phyloP scores from a whole-genome alignment of 2,113 vertebrate species.

The Dermatemys mawii region DNA sequence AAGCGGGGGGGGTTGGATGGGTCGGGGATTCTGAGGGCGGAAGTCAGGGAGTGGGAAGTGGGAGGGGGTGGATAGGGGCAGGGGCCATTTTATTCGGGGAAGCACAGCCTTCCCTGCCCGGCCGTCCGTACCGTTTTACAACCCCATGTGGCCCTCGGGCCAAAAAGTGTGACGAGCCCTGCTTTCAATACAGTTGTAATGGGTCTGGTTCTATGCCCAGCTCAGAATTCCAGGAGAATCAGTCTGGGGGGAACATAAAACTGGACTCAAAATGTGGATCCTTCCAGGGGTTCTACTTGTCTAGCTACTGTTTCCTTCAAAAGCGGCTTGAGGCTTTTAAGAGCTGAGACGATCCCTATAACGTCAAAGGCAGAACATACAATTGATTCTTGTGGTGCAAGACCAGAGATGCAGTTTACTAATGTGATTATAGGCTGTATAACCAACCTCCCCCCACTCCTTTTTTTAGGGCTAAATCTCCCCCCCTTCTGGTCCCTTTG shows the following conservation, averaged over 20 bases:
- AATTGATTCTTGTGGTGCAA: background rate
- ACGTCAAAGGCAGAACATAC: background rate
- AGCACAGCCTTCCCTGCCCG: no score
- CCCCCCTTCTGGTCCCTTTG: background rate
- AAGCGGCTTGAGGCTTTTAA: background rate
- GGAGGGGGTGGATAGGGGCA: no score
- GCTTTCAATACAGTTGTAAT: background rate
- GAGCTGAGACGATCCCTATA: background rate
- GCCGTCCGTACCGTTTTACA: no score
- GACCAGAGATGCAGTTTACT: background rate
- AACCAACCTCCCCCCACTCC: no score
- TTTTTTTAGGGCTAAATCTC: background rate
- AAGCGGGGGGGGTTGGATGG: no score
- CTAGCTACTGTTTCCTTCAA: background rate
- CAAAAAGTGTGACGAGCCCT: no score
- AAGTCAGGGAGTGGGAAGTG: no score
- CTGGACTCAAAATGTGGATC: background rate
- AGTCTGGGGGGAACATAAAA: fast-evolving
- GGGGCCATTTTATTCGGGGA: no score
- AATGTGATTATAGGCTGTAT: background rate
- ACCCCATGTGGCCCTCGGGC: no score
- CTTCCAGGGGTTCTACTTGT: background rate
- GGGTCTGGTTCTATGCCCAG: background rate
- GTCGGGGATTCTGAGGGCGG: no score
- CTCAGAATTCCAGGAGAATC: fast-evolving